These are phyloP conservation scores for Polymixis flavicincta DNA, from an alignment of 2,888 invertebrate species.

Conservation along the genomic window DNA sequence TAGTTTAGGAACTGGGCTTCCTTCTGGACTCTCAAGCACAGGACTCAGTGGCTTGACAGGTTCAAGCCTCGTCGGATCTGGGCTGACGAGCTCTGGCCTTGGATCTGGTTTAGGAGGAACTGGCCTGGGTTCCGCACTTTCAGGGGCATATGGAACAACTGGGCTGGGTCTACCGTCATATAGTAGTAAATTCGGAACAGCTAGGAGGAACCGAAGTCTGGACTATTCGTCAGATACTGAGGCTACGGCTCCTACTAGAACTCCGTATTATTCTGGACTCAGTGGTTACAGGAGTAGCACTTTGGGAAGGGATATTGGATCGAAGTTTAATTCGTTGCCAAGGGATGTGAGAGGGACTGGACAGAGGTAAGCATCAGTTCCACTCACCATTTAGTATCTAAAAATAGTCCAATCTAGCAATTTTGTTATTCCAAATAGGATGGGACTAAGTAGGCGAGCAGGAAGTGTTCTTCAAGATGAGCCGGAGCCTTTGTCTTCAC, in stretches of 20 bases:
- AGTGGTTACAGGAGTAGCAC: conserved; percentile 88
- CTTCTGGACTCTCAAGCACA: conserved; percentile 85
- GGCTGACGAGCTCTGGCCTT: conserved; percentile 82
- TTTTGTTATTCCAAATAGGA: conserved; percentile 68
- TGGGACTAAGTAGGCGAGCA: conserved; percentile 85
- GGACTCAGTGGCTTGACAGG: conserved; percentile 87
- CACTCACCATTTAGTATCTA: background rate
- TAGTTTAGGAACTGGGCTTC: conserved; percentile 77
- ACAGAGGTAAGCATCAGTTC: conserved; percentile 85
- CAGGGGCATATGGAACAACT: conserved; percentile 84
- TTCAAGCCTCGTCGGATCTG: conserved; percentile 76
- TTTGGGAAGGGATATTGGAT: conserved; percentile 91
- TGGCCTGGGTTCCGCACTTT: conserved; percentile 82
- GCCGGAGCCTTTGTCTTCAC: conserved; percentile 87
- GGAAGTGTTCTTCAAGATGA: conserved; percentile 88
- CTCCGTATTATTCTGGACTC: conserved; percentile 93
- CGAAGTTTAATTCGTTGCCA: conserved; percentile 94
- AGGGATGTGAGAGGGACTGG: conserved; percentile 92
- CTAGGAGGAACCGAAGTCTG: conserved; percentile 94
- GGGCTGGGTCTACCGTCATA: conserved; percentile 86
- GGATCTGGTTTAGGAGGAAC: conserved; percentile 83
- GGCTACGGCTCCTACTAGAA: conserved; percentile 95
- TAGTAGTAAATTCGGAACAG: conserved; percentile 91
- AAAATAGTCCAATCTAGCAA: conserved; percentile 16
- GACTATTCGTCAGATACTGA: conserved; percentile 99